Percentiles rank a stretch among this genome's conserved stretches.
These are phyloP conservation scores for Chymomyza fuscimana DNA, from an alignment of 2,888 invertebrate species.

Conservation along the genomic window DNA sequence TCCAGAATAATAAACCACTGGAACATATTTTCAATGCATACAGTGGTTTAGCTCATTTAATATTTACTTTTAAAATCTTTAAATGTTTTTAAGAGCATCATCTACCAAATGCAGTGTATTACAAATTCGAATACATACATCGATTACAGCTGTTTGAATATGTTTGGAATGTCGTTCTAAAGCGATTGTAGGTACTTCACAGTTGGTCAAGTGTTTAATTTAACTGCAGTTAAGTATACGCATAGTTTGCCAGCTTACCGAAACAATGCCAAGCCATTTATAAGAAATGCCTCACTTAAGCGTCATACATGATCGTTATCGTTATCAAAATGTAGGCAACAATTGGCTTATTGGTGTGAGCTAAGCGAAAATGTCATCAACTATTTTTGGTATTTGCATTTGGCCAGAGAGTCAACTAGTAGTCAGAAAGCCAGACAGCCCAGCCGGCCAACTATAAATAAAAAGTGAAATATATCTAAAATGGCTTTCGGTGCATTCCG, in stretches of 20 bases:
- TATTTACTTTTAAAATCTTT: too few relatives aligned
- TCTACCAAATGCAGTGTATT: not conserved
- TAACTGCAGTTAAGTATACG: not conserved
- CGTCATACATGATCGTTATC: constrained; percentile 16
- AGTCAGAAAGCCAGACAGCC: too few relatives aligned
- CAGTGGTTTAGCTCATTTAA: too few relatives aligned
- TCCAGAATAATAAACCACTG: too few relatives aligned
- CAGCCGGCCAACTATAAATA: not conserved
- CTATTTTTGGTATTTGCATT: constrained; percentile 35
- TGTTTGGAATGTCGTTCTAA: not conserved
- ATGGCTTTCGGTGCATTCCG: constrained; percentile 14
- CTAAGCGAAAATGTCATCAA: constrained; percentile 38
- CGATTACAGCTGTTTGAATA: not conserved
- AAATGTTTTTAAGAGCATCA: too few relatives aligned
- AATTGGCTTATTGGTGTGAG: too few relatives aligned
- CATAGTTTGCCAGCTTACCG: not conserved
- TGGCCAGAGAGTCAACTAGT: not conserved
- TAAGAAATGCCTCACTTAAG: not conserved
- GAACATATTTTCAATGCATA: too few relatives aligned
- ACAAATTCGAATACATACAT: not conserved
- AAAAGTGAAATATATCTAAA: not conserved
- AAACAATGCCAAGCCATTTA: constrained; percentile 27
- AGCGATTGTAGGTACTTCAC: not conserved
- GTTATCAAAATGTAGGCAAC: not conserved
- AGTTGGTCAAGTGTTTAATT: not conserved